Conservation (phyloP, 2,113 vertebrate species). For the Haliaeetus leucogaster region DNA sequence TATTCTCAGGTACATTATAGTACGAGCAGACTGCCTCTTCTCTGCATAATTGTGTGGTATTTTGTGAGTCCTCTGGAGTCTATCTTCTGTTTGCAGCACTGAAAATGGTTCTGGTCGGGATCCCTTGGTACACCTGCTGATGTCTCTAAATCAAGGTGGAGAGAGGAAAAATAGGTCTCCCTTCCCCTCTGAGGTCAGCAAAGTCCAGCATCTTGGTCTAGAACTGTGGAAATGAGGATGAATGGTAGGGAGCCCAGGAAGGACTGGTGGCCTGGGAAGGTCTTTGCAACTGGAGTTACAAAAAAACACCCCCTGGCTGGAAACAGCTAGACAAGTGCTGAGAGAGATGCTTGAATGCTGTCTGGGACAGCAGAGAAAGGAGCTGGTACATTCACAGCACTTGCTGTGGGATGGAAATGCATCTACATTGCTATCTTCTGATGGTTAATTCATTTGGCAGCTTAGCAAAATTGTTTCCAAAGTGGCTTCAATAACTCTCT, state of each 20-base stretch:
- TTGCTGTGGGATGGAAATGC: neutral
- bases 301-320: fast-evolving
- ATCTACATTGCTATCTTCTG: neutral
- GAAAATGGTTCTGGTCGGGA: neutral
- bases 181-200: neutral
- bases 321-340: neutral
- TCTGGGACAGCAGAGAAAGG: neutral
- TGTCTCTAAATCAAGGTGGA: neutral
- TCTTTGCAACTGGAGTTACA: neutral
- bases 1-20: neutral
- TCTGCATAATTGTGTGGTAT: fast-evolving
- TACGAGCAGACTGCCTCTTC: neutral
- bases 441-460: neutral
- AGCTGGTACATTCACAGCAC: neutral
- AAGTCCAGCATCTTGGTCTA: neutral
- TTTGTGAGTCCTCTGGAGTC: neutral
- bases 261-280: neutral
- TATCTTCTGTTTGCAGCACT: neutral
- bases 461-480: conserved; percentile 14
- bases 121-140: neutral
- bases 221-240: neutral
- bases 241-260: neutral
- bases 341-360: neutral
- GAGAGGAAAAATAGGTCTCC: neutral
- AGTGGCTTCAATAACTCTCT: neutral